Evolutionary conservation across 2,797 vertebrate genomes (phyloP).

Genomic region (Halcyon chelicuti): DNA sequence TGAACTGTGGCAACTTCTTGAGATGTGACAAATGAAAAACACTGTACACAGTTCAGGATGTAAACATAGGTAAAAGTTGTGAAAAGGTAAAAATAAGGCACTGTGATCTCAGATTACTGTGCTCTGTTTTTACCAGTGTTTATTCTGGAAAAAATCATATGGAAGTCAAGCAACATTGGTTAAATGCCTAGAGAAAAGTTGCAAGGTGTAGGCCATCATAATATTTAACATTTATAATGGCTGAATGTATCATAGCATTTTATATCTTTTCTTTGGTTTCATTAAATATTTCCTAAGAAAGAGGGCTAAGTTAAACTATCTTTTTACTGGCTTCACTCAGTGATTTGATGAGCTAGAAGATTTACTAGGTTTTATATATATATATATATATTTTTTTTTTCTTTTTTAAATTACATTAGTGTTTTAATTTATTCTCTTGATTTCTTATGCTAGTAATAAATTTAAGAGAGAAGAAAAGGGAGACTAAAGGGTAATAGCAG

Average conservation of each 20-base stretch:
- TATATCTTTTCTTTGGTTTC: conserved; percentile 11
- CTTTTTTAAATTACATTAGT: not conserved
- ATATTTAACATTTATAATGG: not conserved
- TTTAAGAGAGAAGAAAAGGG: not conserved
- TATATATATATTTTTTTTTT: too few relatives aligned
- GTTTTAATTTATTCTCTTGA: not conserved
- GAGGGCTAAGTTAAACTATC: not conserved
- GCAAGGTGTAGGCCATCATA: not conserved
- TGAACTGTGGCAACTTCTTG: not conserved
- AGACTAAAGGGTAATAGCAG: not conserved
- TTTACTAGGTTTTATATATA: not conserved
- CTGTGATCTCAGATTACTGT: not conserved
- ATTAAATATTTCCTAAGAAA: conserved; percentile 39
- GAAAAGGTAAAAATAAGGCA: not conserved
- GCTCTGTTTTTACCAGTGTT: not conserved
- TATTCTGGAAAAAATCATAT: not conserved
- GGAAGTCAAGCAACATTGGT: not conserved
- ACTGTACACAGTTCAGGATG: not conserved
- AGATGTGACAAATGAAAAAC: not conserved
- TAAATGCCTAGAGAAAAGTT: not conserved
- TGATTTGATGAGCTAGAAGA: not conserved
- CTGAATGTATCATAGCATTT: conserved; percentile 21
- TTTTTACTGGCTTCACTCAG: not conserved
- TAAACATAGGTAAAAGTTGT: not conserved
- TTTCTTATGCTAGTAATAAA: not conserved